Evolutionary conservation across 2,888 invertebrate species (phyloP), one percentile per base, ranked within the genome.

Genomic region (Rhyacophila evoluta): DNA sequence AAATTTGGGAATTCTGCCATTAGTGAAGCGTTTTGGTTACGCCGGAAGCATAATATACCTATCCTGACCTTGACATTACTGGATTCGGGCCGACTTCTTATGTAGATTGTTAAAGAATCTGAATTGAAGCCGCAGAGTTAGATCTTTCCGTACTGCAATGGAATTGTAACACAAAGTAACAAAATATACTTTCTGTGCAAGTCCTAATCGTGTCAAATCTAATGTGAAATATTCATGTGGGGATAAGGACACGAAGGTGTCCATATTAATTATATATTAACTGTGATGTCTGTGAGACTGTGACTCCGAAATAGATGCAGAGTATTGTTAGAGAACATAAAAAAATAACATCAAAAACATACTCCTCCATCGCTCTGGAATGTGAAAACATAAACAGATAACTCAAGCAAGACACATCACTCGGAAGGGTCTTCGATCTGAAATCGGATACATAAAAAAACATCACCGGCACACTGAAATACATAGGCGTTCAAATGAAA

Each of bases 121-220:
- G 95, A 95, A 96, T 93, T 95, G 95, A 91, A 96, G 95, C 92
- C 95, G 95, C 93, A 95, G 94, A 91, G 95, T 95, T 93, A 95
- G 94, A 92, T 96, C 96, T 96, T 96, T 96, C 94, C 96, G 95
- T 95, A 96, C 96, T 96, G 95, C 88, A 92, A 92, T 90, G 90
- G 90, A 55, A 55, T 12, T 55, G 55, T 91, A 90, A 91, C 86
- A 87, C 85, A 85, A 78, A 85, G 84, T 82, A 84, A 84, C 78
- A 81, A 79, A 81, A 81, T 33, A 75, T 74, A 78, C 74, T 75
- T 70, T 75, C 72, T 80, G 69, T 27, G 55, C 29, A 38, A 74
- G 28, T 74, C 41, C 74, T 74, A 55, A 25, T 2, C 15, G 55
- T 55, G 55, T 55, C 55, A 55, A n/a, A 10, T 55, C 12, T 55